A percentile compares a stretch with the other conserved stretches of the same genome.
phyloP scores from a whole-genome alignment of 2,888 invertebrate species.

The Caradrina clavipalpis region DNA sequence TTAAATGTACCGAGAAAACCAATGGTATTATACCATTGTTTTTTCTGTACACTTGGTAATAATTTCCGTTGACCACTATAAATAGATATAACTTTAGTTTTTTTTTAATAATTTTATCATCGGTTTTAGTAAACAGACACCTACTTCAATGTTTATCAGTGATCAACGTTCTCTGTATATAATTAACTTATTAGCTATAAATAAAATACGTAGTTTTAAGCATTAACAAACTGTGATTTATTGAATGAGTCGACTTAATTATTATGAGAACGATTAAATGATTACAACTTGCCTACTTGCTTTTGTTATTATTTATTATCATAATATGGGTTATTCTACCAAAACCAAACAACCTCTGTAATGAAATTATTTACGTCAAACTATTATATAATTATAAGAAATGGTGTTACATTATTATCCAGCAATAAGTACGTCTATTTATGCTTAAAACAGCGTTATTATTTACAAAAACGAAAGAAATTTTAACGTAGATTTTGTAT shows the following conservation, averaged over 20 bases:
- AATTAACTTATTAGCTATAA: slow-evolving; percentile 54
- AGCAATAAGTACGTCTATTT: no score
- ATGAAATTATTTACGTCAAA: no score
- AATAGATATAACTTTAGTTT: neutral
- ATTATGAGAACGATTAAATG: slow-evolving; percentile 57
- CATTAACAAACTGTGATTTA: slow-evolving; percentile 83
- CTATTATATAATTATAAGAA: no score
- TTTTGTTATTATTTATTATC: slow-evolving; percentile 1
- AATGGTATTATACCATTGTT: no score
- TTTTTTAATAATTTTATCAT: neutral
- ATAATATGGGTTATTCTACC: neutral
- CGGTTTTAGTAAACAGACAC: neutral
- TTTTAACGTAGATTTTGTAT: no score
- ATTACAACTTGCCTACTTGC: slow-evolving; percentile 44
- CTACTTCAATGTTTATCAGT: slow-evolving; percentile 31
- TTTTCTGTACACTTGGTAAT: neutral
- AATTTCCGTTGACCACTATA: no score
- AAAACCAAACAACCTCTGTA: no score
- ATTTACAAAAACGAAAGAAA: no score
- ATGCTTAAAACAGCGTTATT: no score
- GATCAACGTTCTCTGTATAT: slow-evolving; percentile 14
- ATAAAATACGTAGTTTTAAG: slow-evolving; percentile 62
- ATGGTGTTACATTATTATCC: no score
- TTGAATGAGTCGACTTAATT: slow-evolving; percentile 71
- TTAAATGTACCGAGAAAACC: no score